Base-by-base conservation (phyloP, 30 jellyfish, hydroid and myxozoan genomes). In the Pelagia noctiluca region DNA sequence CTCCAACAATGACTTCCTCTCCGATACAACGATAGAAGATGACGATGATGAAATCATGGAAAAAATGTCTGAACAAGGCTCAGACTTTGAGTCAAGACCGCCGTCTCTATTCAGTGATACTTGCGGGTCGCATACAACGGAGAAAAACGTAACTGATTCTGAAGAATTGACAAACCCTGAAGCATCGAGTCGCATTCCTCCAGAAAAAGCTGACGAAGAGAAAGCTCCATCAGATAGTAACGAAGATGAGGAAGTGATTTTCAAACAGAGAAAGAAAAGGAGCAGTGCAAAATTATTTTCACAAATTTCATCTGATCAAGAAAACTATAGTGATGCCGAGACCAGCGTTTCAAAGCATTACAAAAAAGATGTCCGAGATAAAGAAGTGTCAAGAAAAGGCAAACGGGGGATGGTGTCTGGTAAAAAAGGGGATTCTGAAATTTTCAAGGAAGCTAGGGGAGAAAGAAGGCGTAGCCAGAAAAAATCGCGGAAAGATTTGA, bases 271-370 rank as follows among this genome's bases (percentile, higher is more conserved):
- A 1, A 71, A 84, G 60, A 79, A 53, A 36, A 63, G 21, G 76
- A 80, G 82, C 16, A 42, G 21, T 62, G 2, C 75, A 22, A 46
- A 47, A 31, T 61, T 81, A 16, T 21, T 28, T 42, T 60, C 63
- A 35, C 72, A 63, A 37, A 74, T 37, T 38, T 71, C 94, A 25
- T 82, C 61, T 54, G 61, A 25, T 66, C 79, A 84, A 35, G 79
- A 64, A 24, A 83, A 66, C 22, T 84, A 82, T 7, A 49, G 87
- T 60, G 83, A 67, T 21, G 84, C 67, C 37, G 78, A 64, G 66
- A 19, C 19, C 69, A 25, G 37, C 11, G 69, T 12, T 12, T 22
- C 19, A 13, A 25, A 68, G 12, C 23, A 62, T 16, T 24, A 18
- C 25, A 13, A 21, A 26, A 19, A 62, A 62, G 34, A 62, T 16